Conservation (phyloP, 2,113 vertebrate species). For the Tragulus kanchil region DNA sequence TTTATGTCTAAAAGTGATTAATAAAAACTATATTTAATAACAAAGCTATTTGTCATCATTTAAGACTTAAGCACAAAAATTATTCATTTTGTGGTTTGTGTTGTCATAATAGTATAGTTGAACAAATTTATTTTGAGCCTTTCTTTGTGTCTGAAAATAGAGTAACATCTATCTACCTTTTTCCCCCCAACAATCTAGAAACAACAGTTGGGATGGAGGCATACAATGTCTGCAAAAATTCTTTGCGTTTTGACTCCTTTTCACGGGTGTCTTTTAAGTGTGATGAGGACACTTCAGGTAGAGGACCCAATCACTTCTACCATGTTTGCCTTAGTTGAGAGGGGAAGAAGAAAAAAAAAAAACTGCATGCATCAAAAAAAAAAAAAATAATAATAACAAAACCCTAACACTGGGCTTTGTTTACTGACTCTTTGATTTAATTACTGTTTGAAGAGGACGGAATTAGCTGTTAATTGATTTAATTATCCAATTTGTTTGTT, state of each 20-base stretch:
- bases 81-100: conserved; percentile 87
- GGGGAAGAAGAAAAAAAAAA: neutral
- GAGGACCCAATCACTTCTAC: conserved; percentile 51
- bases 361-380: neutral
- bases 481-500: conserved; percentile 99
- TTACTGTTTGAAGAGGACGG: conserved; percentile 95
- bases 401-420: conserved; percentile 93
- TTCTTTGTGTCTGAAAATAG: conserved; percentile 80
- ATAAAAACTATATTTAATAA: conserved; percentile 94
- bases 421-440: conserved; percentile 98
- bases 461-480: conserved; percentile 99
- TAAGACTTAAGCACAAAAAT: conserved; percentile 90
- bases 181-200: neutral
- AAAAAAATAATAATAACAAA: neutral
- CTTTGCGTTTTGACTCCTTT: neutral
- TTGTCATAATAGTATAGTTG: conserved; percentile 88
- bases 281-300: conserved; percentile 43
- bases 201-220: neutral
- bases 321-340: conserved; percentile 54
- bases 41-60: conserved; percentile 94
- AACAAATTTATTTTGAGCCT: conserved; percentile 78
- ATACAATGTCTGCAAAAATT: neutral
- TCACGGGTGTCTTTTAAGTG: neutral
- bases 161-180: conserved; percentile 11
- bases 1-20: conserved; percentile 93